Conservation (phyloP, 2,113 vertebrate genomes). For the Anarrhichthys ocellatus region DNA sequence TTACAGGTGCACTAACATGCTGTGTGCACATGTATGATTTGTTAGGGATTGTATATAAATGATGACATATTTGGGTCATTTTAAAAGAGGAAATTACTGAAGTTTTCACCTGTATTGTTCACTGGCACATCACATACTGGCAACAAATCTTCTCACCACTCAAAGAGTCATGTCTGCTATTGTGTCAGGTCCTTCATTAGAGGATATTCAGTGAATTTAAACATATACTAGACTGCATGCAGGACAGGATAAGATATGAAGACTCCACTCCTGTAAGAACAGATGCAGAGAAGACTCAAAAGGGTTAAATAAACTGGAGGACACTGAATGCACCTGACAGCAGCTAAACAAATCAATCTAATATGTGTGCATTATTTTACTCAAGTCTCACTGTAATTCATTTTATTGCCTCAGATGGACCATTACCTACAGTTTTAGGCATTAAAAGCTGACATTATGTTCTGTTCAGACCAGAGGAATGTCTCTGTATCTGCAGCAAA, state of each 20-base stretch:
- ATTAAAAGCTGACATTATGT: slow-evolving; percentile 1
- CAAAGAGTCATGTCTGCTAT: slow-evolving; percentile 59
- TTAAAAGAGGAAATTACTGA: slow-evolving; percentile 59
- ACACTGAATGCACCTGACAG: neutral
- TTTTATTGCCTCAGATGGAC: neutral
- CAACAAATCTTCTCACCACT: slow-evolving; percentile 5
- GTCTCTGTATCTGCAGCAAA: neutral
- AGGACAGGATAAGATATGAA: slow-evolving; percentile 14
- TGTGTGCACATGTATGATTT: slow-evolving; percentile 11
- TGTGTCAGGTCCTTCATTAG: slow-evolving; percentile 52
- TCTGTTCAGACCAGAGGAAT: slow-evolving; percentile 29
- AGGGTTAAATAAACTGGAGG: neutral
- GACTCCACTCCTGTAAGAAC: neutral
- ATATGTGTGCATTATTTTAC: neutral
- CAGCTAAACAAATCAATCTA: neutral
- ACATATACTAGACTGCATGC: slow-evolving; percentile 17
- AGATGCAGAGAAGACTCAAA: slow-evolving; percentile 6
- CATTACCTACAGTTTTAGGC: neutral
- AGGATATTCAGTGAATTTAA: slow-evolving; percentile 28
- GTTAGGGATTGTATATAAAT: slow-evolving; percentile 24
- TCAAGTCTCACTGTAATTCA: neutral
- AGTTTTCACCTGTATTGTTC: slow-evolving; percentile 28
- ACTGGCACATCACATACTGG: slow-evolving; percentile 33
- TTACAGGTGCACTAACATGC: slow-evolving; percentile 55
- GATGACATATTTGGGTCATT: slow-evolving; percentile 24